A percentile compares a stretch with the other conserved stretches of the same genome.
Evolutionary conservation across 2,888 invertebrate species (phyloP).

Genomic region (Drosophila conformis): DNA sequence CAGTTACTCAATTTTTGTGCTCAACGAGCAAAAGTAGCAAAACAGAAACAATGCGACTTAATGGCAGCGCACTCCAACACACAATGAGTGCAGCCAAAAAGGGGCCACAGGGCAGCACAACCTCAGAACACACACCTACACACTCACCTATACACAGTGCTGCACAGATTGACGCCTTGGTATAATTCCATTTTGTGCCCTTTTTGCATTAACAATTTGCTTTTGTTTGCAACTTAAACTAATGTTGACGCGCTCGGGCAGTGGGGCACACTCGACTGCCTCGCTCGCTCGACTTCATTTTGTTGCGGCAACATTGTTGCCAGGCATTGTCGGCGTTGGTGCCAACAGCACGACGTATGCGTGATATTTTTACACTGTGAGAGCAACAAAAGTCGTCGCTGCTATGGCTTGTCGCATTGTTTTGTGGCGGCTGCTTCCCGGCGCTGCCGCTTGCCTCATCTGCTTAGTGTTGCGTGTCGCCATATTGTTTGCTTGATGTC

Average conservation of each 20-base stretch:
- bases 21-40: conserved; percentile 55
- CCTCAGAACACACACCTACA: conserved; percentile 4
- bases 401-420: conserved; percentile 41
- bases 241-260: conserved; percentile 66
- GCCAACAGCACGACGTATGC: conserved; percentile 53
- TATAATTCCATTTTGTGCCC: conserved; percentile 72
- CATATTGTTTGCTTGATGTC: conserved; percentile 79
- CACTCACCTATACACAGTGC: neutral
- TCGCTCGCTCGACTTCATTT: conserved; percentile 39
- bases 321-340: conserved; percentile 32
- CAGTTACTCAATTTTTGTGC: conserved; percentile 77
- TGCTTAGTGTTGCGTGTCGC: conserved; percentile 79
- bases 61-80: conserved; percentile 58
- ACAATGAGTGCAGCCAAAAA: conserved; percentile 54
- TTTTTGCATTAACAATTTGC: conserved; percentile 32
- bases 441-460: conserved; percentile 34
- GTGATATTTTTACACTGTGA: conserved; percentile 37
- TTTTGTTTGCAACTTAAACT: conserved; percentile 65
- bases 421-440: conserved; percentile 10
- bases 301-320: conserved; percentile 76
- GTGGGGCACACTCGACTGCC: conserved; percentile 12
- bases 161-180: conserved; percentile 65
- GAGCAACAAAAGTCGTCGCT: conserved; percentile 55
- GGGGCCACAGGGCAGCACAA: conserved; percentile 34
- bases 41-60: conserved; percentile 73